Base-by-base conservation (phyloP, 2,888 invertebrate genomes). In the Blastobasis lacticolella region DNA sequence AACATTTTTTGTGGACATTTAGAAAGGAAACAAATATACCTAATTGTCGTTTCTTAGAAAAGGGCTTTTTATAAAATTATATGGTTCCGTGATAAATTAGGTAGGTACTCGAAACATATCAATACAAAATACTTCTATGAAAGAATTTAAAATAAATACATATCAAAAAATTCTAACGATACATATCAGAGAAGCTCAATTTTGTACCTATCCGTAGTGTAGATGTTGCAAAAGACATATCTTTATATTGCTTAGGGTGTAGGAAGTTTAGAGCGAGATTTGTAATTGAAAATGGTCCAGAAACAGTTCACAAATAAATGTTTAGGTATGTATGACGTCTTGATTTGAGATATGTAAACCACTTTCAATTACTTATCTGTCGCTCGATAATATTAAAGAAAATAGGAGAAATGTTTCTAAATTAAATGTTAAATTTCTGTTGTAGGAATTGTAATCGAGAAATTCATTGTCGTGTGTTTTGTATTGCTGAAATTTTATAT, bases 181-280 rank as follows among this genome's bases (percentile, higher is more conserved):
- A 81, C 87, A 87, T 87, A 88, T 88, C 87, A 86, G 77, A 67
- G 78, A 86, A 78, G 87, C 87, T 88, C 87, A 88, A 88, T 88
- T 87, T 88, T 88, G 71, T 87, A 88, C 82, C 69, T 81, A 84
- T 82, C 76, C 76, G 69, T 86, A 85, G 85, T 71, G 62, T 79
- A 85, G 82, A 76, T 71, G 75, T 82, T 83, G 83, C 82, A 76
- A 82, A 82, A 75, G 76, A 6, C 37, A 76, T 69, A 78, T 77
- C 74, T 76, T 78, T 77, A 77, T 71, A 76, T 83, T 82, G 81
- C 71, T 75, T 83, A 83, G 82, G 71, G 53, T 63, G 69, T 78
- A 78, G 75, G 70, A 57, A 23, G 23, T 23, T 23, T 2, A 23
- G 23, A 23, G 23, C 23, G 1, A 23, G 23, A 23, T 23, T 23